phyloP scores from a whole-genome alignment of 2,888 invertebrate genomes.

The Tinea trinotella region DNA sequence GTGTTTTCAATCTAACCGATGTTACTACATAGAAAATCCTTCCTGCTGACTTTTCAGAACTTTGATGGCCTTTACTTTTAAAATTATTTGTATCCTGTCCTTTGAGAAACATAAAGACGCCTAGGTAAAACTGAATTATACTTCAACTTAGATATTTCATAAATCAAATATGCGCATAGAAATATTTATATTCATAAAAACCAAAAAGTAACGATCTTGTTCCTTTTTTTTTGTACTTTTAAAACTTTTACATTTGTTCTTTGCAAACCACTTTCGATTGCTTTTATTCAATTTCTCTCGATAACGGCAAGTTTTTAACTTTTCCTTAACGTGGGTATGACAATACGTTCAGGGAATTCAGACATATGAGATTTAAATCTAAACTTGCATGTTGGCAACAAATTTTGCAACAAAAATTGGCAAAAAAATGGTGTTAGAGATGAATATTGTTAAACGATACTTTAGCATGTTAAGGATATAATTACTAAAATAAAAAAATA shows the following conservation, averaged over 20 bases:
- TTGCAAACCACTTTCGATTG: not conserved
- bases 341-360: no score
- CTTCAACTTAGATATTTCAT: not conserved
- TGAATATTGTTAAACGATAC: no score
- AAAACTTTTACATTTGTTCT: slow-evolving; percentile 1
- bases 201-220: not conserved
- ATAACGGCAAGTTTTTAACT: not conserved
- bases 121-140: not conserved
- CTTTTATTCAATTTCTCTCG: not conserved
- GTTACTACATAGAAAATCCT: no score
- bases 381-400: no score
- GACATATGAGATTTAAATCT: no score
- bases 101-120: not conserved
- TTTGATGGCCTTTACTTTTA: no score
- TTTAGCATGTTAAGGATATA: no score
- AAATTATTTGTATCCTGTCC: not conserved
- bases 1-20: no score
- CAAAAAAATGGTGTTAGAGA: no score
- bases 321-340: slow-evolving; percentile 6
- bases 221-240: not conserved
- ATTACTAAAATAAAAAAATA: no score
- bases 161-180: slow-evolving; percentile 7
- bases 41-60: no score
- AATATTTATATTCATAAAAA: not conserved
- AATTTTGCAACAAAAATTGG: no score